Percentiles rank a stretch among this genome's conserved stretches.
Evolutionary conservation across 1,140 invertebrate genomes (phyloP).

Genomic region (Zaprionus kolodkinae): DNA sequence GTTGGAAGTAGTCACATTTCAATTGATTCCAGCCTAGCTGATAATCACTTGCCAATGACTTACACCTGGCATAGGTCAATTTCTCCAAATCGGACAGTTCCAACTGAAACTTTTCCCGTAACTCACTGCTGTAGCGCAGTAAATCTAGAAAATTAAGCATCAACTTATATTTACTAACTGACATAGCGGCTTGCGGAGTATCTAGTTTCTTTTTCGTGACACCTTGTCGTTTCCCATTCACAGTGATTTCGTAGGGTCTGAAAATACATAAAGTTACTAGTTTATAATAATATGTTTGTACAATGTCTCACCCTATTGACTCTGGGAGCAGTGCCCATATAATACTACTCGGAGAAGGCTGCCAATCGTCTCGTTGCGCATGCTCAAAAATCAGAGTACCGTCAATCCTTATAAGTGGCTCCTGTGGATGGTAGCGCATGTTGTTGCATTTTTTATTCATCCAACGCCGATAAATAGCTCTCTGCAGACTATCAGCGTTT

Average conservation of each 20-base stretch:
- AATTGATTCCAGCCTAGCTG: slow-evolving; percentile 84
- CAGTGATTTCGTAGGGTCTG: slow-evolving; percentile 89
- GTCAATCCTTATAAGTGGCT: slow-evolving; percentile 78
- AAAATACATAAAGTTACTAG: background rate
- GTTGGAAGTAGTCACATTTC: slow-evolving; percentile 85
- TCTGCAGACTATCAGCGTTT: slow-evolving; percentile 87
- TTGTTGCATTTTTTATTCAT: slow-evolving; percentile 64
- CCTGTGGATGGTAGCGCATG: slow-evolving; percentile 67
- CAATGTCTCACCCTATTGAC: slow-evolving; percentile 71
- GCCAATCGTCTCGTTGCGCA: slow-evolving; percentile 81
- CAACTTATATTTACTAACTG: slow-evolving; percentile 88
- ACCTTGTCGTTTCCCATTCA: slow-evolving; percentile 92
- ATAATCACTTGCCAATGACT: slow-evolving; percentile 84
- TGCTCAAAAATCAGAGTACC: slow-evolving; percentile 84
- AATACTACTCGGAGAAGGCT: slow-evolving; percentile 87
- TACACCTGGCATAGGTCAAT: slow-evolving; percentile 85
- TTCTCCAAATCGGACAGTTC: slow-evolving; percentile 48
- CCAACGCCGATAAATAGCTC: slow-evolving; percentile 87
- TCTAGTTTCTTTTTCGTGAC: slow-evolving; percentile 89
- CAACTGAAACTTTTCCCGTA: slow-evolving; percentile 67
- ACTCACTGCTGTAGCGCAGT: slow-evolving; percentile 68
- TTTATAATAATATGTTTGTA: slow-evolving; percentile 4
- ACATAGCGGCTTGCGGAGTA: slow-evolving; percentile 85
- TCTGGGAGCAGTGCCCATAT: slow-evolving; percentile 86
- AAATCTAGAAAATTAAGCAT: slow-evolving; percentile 86